Evolutionary conservation across 2,797 vertebrate genomes (phyloP), one percentile per base, ranked within the genome.

Genomic region (Epinephelus malabaricus): DNA sequence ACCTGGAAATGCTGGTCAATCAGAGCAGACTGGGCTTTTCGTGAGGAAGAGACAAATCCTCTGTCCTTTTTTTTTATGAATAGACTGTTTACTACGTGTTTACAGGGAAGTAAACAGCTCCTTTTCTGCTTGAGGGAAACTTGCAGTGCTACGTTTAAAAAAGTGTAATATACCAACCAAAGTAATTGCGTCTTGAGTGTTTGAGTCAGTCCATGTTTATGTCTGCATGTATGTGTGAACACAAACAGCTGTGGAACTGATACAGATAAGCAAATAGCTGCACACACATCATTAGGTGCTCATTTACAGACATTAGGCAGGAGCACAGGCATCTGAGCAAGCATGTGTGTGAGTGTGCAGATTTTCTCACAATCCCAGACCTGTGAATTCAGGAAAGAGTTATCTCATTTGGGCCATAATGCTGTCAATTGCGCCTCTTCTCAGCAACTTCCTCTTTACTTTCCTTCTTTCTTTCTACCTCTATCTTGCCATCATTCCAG

Each of bases 341-440:
- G 34, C 6, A 13, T 62, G 38, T 66, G 76, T 81, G 54, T 65
- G 46, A 43, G 62, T 11, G 27, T 5, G 7, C n/a, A 10, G 23
- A 1, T 58, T 69, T 49, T 72, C 45, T 30, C 69, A 53, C 9
- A 23, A 5, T 30, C 25, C 62, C 40, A 81, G 55, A 49, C 73
- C 19, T 64, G 50, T 88, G 85, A 91, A 89, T 89, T 91, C 87
- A 86, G 23, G 58, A 81, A 69, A 62, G 66, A 69, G 70, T 81
- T 80, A 79, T 76, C 38, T 74, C 56, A 54, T 74, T 84, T 73
- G 79, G 74, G 77, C 58, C 46, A 82, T 72, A 82, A 83, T 87
- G 87, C 86, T 87, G 87, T 76, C 76, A 95, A 93, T 95, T 93
- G 87, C 88, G 86, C 34, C 14, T 92, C 91, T 94, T 92, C 89